Base-by-base conservation (phyloP, 2,888 invertebrate genomes). In the Pheosia gnoma region DNA sequence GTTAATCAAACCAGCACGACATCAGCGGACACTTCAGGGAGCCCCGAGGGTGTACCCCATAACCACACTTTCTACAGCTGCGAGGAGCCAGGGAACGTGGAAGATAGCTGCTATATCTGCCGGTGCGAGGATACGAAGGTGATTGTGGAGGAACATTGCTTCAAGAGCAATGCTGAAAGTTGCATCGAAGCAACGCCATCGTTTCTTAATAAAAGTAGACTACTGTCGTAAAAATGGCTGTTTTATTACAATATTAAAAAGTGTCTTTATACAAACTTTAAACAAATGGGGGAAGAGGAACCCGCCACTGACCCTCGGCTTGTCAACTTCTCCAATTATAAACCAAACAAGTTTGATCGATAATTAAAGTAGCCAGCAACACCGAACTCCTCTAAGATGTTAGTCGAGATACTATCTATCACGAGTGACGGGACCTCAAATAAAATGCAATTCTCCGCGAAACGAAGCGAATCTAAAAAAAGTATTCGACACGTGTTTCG, bases 131-230 rank as follows among this genome's bases (percentile, higher is more conserved):
- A 78, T 7, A 67, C 80, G 0, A 62, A 68, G 0, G 64, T 79
- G 6, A 43, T 87, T 0, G 77, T 90, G 1, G 79, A 82, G 59
- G 91, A 91, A 57, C 88, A 90, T 56, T 91, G 91, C 66, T 92
- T 83, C 60, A 84, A 79, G 63, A 90, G 81, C 45, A 76, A 85
- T 0, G 70, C 70, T 0, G 57, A 65, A 0, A 68, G 70, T 0
- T 92, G 91, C 58, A 61, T 39, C 0, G 57, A 83, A 25, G 72
- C 70, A 0, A 58, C 39, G 2, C 89, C 90, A 0, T 69, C 77
- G 7, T 89, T 88, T 59, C 71, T 88, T n/a, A 63, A 67, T 54
- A 49, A 25, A 4, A 53, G 70, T 62, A 71, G 64, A 69, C 6
- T 57, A 25, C 52, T 65, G 25, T 38, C n/a, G 49, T 36, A 49